phyloP scores from a whole-genome alignment of 2,113 vertebrate species.

The Dendropsophus ebraccatus region DNA sequence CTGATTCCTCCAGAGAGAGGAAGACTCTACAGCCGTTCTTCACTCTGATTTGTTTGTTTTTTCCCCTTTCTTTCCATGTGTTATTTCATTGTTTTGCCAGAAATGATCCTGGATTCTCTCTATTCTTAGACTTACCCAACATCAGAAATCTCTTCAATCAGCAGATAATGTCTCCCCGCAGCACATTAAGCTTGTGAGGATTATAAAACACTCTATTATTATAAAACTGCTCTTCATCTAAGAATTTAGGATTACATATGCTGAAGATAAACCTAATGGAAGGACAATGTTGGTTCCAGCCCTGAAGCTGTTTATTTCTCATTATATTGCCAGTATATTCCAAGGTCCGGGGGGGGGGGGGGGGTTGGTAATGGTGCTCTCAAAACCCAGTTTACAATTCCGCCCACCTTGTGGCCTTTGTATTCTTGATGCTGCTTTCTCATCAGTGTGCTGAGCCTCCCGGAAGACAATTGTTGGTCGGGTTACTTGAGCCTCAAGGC shows the following conservation, averaged over 20 bases:
- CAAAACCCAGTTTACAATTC: too few relatives aligned
- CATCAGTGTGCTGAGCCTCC: too few relatives aligned
- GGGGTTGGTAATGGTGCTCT: too few relatives aligned
- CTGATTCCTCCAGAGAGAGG: neutral
- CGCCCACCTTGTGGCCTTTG: too few relatives aligned
- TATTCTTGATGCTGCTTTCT: too few relatives aligned
- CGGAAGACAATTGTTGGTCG: too few relatives aligned
- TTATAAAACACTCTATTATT: neutral
- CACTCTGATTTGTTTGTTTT: too few relatives aligned
- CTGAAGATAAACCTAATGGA: neutral
- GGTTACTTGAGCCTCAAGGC: too few relatives aligned
- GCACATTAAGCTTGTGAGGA: neutral
- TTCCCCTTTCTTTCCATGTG: neutral
- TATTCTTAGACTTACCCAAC: neutral
- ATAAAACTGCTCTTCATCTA: neutral
- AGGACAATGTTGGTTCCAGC: neutral
- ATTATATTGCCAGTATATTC: neutral
- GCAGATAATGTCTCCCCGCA: neutral
- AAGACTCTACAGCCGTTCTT: too few relatives aligned
- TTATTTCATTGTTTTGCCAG: neutral
- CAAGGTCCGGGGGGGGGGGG: too few relatives aligned
- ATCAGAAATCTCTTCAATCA: neutral
- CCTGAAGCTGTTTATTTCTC: neutral
- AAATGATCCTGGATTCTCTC: neutral
- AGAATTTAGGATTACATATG: constrained; percentile 18